Conservation (phyloP, 2,113 vertebrate species). For the Mustelus asterias region DNA sequence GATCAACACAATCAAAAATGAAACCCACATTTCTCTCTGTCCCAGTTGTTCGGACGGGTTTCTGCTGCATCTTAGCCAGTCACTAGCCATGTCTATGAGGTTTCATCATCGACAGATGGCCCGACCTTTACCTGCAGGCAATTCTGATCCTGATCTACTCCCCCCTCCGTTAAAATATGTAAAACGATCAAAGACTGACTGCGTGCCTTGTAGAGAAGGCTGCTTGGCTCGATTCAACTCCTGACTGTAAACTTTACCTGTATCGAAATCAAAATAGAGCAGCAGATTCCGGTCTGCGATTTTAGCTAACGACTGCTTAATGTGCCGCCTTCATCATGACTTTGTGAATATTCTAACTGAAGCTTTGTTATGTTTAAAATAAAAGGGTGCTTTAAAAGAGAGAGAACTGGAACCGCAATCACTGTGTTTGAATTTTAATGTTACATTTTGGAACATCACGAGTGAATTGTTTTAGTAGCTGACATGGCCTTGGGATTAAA, state of each 20-base stretch:
- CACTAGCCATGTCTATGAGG: not conserved
- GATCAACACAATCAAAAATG: constrained; percentile 27
- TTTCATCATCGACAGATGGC: not conserved
- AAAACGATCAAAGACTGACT: constrained; percentile 23
- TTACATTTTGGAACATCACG: not conserved
- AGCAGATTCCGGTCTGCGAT: not conserved
- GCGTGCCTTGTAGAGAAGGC: not conserved
- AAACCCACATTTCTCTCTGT: constrained; percentile 24
- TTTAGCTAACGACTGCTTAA: not conserved
- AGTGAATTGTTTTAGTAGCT: not conserved
- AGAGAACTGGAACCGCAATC: not conserved
- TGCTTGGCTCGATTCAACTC: not conserved
- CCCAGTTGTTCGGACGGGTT: not conserved
- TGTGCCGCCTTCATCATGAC: not conserved
- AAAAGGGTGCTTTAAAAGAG: not conserved
- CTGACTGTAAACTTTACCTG: not conserved
- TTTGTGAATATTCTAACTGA: not conserved
- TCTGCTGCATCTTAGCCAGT: not conserved
- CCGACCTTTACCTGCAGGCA: not conserved
- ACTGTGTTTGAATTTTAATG: not conserved
- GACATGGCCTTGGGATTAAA: too few species aligned
- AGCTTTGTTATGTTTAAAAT: not conserved
- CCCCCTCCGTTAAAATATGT: not conserved
- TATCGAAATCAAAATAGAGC: not conserved
- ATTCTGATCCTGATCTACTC: not conserved